Percentiles rank a stretch among this genome's conserved stretches.
phyloP scores from a whole-genome alignment of 2,888 invertebrate species.

The Balanococcus diminutus region DNA sequence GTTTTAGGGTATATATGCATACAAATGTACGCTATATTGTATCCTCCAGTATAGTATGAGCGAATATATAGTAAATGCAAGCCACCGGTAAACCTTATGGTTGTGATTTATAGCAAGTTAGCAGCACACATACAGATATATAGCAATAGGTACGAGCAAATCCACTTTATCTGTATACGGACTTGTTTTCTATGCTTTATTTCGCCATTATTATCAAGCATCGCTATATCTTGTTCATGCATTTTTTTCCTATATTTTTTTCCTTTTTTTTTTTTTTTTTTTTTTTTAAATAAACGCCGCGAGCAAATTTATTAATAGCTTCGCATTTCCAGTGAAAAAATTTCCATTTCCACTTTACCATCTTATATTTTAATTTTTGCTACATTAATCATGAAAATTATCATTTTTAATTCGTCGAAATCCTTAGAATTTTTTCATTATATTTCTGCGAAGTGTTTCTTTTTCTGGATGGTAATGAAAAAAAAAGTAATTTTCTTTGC shows the following conservation, averaged over 20 bases:
- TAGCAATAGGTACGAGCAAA: slow-evolving; percentile 3
- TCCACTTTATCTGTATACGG: slow-evolving; percentile 19
- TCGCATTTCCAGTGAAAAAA: not conserved
- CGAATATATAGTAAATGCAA: slow-evolving; percentile 4
- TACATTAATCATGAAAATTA: slow-evolving; percentile 34
- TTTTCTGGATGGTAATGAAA: not conserved
- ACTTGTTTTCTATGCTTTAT: slow-evolving; percentile 20
- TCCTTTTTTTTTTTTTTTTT: no score
- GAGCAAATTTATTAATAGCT: slow-evolving; percentile 11
- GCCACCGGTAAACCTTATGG: not conserved
- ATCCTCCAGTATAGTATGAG: not conserved
- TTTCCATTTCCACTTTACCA: not conserved
- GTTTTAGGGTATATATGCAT: slow-evolving; percentile 10
- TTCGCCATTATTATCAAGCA: slow-evolving; percentile 20
- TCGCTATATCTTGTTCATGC: not conserved
- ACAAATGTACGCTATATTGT: not conserved
- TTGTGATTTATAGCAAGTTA: slow-evolving; percentile 25
- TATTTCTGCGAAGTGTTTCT: slow-evolving; percentile 21
- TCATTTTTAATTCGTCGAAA: slow-evolving; percentile 33
- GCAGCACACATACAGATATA: not conserved
- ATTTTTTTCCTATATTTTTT: no score
- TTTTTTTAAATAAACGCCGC: not conserved
- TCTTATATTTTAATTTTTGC: slow-evolving; percentile 9
- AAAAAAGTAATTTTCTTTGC: slow-evolving; percentile 34
- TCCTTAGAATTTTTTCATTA: slow-evolving; percentile 15